Percentiles rank a stretch among this genome's conserved stretches.
phyloP scores from a whole-genome alignment of 2,797 vertebrate species.

The Pangasius larnaudii region DNA sequence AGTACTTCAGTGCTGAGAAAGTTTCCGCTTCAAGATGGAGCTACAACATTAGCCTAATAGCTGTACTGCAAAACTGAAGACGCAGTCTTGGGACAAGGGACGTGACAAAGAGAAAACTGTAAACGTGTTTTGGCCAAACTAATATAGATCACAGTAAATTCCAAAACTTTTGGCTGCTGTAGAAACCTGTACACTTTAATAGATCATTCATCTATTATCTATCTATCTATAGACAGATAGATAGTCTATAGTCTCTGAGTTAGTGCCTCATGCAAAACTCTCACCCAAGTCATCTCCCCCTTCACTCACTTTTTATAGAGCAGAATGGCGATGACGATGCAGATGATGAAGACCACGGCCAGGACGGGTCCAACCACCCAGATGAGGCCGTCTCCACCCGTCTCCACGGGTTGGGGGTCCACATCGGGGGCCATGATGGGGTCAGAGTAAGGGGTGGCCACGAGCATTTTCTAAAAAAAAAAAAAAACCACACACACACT shows the following conservation, averaged over 20 bases:
- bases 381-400: slow-evolving; percentile 89
- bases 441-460: slow-evolving; percentile 92
- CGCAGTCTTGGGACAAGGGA: background rate
- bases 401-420: slow-evolving; percentile 84
- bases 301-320: slow-evolving; percentile 94
- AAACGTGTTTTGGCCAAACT: background rate
- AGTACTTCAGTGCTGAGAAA: background rate
- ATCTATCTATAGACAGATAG: background rate
- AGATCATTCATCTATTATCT: background rate
- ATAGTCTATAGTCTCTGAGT: too few species aligned
- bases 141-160: background rate
- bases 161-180: background rate
- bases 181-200: background rate
- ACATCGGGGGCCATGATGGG: slow-evolving; percentile 84
- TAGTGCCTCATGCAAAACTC: slow-evolving; percentile 3
- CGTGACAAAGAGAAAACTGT: background rate
- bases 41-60: background rate
- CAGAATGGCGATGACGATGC: slow-evolving; percentile 93
- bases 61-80: background rate
- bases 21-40: background rate
- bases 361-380: slow-evolving; percentile 95
- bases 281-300: background rate
- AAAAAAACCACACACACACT: background rate
- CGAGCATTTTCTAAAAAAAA: slow-evolving; percentile 81
- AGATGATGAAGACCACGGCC: slow-evolving; percentile 95